Base-by-base conservation (phyloP, 2,113 vertebrate genomes). In the Chunga burmeisteri region DNA sequence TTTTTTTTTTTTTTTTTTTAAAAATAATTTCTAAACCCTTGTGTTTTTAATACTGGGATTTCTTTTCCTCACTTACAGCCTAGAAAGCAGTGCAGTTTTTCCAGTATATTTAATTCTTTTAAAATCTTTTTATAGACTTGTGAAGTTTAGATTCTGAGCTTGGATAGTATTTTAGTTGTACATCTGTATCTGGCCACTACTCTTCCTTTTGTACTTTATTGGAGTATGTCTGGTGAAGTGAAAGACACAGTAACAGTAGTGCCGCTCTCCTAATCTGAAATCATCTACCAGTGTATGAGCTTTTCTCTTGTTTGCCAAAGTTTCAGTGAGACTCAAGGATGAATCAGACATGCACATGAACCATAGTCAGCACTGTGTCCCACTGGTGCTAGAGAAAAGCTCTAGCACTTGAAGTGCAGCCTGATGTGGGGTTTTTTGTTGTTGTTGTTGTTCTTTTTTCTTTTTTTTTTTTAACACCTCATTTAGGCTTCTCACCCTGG, bases 371-470 rank as follows among this genome's bases (percentile, higher is more conserved):
- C 22, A 7, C 30, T 11, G 71, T 34, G 26, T 19, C 56, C 58
- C 32, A 2, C 36, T 34, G 55, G 25, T 49, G 29, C 10, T 32
- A 12, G 74, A 36, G 62, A 22, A 46, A 30, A 88, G 62, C 80
- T 65, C 30, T 30, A 27, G 19, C 50, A 23, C 22, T 75, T 32
- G 29, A 44, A n/a, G 0, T 16, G 32, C 62, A 71, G 47, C 32
- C 42, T 10, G 29, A 5, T 13, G 8, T 13, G 14, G 30, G n/a
- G 1, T 0, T 6, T 32, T 30, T 40, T 36, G 12, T 63, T 29
- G 8, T 55, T 26, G 16, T 34, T 58, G 10, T 38, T 44, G 6
- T 12, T 38, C 10, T 4, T 14, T 20, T 25, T 14, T 34, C 13
- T 13, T 40, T 17, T 14, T 9, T 2, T 70, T 29, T 61, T 68